Evolutionary conservation across 2,888 invertebrate species (phyloP), one percentile per base, ranked within the genome.

Genomic region (Conops quadrifasciatus): DNA sequence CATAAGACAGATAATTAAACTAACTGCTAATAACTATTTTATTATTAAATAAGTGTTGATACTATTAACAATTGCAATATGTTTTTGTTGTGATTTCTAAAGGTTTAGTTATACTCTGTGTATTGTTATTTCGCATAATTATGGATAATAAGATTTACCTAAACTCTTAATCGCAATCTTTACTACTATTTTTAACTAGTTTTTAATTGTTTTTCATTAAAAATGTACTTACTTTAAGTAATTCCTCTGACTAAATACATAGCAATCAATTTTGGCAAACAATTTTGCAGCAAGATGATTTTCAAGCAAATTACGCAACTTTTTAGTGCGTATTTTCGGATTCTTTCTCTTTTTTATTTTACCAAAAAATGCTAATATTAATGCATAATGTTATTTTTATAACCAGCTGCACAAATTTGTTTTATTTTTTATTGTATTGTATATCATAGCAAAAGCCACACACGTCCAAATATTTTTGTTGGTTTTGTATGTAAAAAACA

Each of bases 401-500:
- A 58, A 24, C 26, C 26, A 28, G 58, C 58, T 24, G 58, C 58
- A 58, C 58, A 58, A 58, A 28, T 26, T 58, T 58, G 28, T 26
- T n/a, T 19, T 56, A 15, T 28, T 16, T 58, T 7, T 36, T 36
- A 7, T 36, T 4, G 9, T 7, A 36, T 36, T 36, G 36, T 36
- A 58, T 58, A 58, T 7, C 15, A 58, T 28, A 24, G 2, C 7
- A 58, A 7, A 19, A 58, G 15, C 15, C 19, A 19, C 5, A 63
- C 16, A 63, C 45, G 47, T 63, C 47, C 47, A 24, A 63, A 63
- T 63, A 24, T 45, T 47, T 63, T 58, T 15, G 5, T 7, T 45
- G n/a, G 9, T 60, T 60, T 3, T 11, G n/a, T 2, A 59, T n/a
- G 26, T 7, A 59, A 59, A 59, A 59, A 1, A 56, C 1, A n/a